A percentile compares a stretch with the other conserved stretches of the same genome.
Evolutionary conservation across 2,113 vertebrate genomes (phyloP).

Genomic region (Actenoides hombroni): DNA sequence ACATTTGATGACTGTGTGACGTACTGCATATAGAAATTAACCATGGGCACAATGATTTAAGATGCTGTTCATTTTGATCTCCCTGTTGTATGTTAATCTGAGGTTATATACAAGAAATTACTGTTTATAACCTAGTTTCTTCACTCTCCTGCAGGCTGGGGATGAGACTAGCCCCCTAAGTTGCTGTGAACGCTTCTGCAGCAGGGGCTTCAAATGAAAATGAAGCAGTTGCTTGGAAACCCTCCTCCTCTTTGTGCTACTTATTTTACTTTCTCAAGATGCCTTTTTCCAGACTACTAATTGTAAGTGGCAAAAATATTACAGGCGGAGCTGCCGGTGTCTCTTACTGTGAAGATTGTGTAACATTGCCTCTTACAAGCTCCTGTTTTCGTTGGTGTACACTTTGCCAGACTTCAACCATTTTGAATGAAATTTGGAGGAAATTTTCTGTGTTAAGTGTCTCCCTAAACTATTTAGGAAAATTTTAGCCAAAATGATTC

Average conservation of each 20-base stretch:
- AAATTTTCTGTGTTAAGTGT: not conserved
- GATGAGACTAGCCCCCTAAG: conserved; percentile 13
- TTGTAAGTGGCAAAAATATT: conserved; percentile 60
- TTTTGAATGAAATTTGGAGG: not conserved
- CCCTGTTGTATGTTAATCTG: not conserved
- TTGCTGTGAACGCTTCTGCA: conserved; percentile 37
- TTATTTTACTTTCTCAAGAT: conserved; percentile 55
- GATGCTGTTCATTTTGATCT: not conserved
- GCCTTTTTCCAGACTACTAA: conserved; percentile 56
- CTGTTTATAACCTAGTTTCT: conserved; percentile 13
- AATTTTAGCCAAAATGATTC: not conserved
- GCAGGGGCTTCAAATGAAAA: conserved; percentile 38
- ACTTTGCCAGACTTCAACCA: not conserved
- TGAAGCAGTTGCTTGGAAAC: conserved; percentile 63
- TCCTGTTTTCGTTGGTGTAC: not conserved
- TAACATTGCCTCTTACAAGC: not conserved
- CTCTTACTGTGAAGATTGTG: conserved; percentile 9
- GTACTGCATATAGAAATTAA: not conserved
- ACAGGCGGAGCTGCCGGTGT: not conserved
- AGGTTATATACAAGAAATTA: not conserved
- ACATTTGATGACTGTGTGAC: not conserved
- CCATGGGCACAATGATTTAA: not conserved
- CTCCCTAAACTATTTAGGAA: not conserved
- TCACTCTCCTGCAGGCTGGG: not conserved
- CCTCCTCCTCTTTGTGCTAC: conserved; percentile 53